Percentiles rank a stretch among this genome's conserved stretches.
phyloP scores from a whole-genome alignment of 2,113 vertebrate species.

The Trichomycterus rosablanca region DNA sequence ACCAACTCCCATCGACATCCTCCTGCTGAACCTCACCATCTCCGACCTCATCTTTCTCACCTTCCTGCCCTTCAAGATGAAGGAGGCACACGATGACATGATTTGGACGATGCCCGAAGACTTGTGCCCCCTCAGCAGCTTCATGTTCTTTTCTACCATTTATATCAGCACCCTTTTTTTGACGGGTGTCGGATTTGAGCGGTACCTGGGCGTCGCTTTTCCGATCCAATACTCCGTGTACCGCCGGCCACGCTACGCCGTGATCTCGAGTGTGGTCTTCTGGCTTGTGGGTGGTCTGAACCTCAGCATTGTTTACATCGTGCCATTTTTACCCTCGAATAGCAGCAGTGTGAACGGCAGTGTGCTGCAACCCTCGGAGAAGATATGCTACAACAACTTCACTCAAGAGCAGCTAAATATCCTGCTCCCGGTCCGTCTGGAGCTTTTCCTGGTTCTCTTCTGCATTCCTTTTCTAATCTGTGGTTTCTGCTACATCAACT shows the following conservation, averaged over 20 bases:
- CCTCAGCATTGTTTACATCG: conserved; percentile 74
- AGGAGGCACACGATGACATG: conserved; percentile 62
- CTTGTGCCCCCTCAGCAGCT: conserved; percentile 71
- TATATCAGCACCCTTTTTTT: conserved; percentile 83
- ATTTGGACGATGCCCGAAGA: conserved; percentile 62
- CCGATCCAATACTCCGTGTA: conserved; percentile 71
- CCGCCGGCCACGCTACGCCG: conserved; percentile 62
- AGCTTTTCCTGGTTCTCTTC: conserved; percentile 75
- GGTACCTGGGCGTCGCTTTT: conserved; percentile 79
- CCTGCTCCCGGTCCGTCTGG: conserved; percentile 66
- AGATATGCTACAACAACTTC: conserved; percentile 73
- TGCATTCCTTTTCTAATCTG: conserved; percentile 70
- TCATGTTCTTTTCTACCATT: conserved; percentile 81
- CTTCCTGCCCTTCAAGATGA: conserved; percentile 79
- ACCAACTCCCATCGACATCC: conserved; percentile 68
- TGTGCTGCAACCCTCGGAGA: neutral
- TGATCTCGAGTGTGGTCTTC: conserved; percentile 57
- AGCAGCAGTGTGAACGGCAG: neutral
- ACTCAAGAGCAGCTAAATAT: conserved; percentile 54
- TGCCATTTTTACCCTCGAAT: conserved; percentile 51
- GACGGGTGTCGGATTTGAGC: conserved; percentile 77
- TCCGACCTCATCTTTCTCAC: conserved; percentile 80
- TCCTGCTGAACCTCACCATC: conserved; percentile 80
- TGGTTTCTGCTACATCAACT: conserved; percentile 70
- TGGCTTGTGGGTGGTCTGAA: conserved; percentile 73